Percentiles rank a stretch among this genome's conserved stretches.
These are phyloP conservation scores for Pterostichus madidus DNA, from an alignment of 2,888 invertebrate genomes.

Conservation along the genomic window DNA sequence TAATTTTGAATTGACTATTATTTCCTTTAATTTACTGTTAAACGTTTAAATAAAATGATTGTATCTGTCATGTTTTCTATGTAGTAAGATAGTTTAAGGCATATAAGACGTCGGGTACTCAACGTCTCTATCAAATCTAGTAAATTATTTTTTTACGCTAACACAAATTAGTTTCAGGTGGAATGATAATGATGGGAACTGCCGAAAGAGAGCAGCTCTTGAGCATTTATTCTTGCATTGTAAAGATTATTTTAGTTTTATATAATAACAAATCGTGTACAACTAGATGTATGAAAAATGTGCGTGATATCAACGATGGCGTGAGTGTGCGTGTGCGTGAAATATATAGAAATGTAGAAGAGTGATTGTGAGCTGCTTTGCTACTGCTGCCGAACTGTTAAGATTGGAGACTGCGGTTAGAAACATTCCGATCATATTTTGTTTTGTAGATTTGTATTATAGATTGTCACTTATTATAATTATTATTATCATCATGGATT, in stretches of 20 bases:
- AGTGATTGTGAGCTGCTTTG: slow-evolving; percentile 20
- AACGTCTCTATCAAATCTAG: neutral
- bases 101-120: neutral
- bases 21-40: slow-evolving; percentile 22
- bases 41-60: slow-evolving; percentile 6
- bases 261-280: slow-evolving; percentile 38
- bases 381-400: slow-evolving; percentile 26
- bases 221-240: slow-evolving; percentile 62
- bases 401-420: slow-evolving; percentile 50
- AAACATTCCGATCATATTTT: slow-evolving; percentile 59
- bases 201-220: slow-evolving; percentile 45
- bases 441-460: slow-evolving; percentile 61
- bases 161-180: slow-evolving; percentile 6
- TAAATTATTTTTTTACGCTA: neutral
- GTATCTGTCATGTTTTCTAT: neutral
- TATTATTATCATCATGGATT: slow-evolving; percentile 37
- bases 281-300: slow-evolving; percentile 30
- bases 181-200: neutral
- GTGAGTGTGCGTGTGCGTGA: slow-evolving; percentile 29
- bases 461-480: slow-evolving; percentile 49
- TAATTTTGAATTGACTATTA: slow-evolving; percentile 34
- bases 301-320: slow-evolving; percentile 26
- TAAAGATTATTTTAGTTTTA: slow-evolving; percentile 59
- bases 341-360: slow-evolving; percentile 11
- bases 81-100: neutral